Conservation (phyloP, 2,797 vertebrate genomes). For the Novumbra hubbsi region DNA sequence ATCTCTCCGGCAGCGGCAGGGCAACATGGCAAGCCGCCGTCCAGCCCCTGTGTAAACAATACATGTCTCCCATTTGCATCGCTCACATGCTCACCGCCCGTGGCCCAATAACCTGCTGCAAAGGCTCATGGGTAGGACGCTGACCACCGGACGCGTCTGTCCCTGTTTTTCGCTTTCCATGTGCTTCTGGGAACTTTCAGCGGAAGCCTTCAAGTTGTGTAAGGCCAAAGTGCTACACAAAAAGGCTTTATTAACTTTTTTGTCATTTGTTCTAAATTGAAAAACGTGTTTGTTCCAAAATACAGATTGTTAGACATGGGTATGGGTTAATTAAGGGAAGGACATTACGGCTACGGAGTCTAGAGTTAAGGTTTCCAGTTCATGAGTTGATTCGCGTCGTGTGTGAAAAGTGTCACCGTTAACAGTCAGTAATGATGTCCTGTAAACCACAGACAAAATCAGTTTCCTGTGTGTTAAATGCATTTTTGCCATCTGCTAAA, state of each 20-base stretch:
- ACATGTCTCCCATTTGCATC: neutral
- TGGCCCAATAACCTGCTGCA: neutral
- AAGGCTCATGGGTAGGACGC: constrained; percentile 10
- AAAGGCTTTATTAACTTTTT: too few species aligned
- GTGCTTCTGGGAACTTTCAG: neutral
- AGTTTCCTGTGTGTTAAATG: too few species aligned
- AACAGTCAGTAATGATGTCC: too few species aligned
- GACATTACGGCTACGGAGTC: too few species aligned
- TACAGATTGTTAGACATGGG: neutral
- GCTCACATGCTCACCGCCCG: neutral
- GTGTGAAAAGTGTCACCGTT: neutral
- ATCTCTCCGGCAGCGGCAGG: neutral
- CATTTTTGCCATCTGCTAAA: too few species aligned
- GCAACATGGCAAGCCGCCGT: neutral
- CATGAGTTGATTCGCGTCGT: constrained; percentile 20
- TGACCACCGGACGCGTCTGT: neutral
- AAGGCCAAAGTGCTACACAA: neutral
- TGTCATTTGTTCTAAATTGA: too few species aligned
- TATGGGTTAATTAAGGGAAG: too few species aligned
- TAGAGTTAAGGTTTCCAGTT: constrained; percentile 16
- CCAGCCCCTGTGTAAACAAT: constrained; percentile 7
- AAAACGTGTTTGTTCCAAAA: neutral
- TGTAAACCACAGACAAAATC: too few species aligned
- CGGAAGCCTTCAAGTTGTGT: neutral
- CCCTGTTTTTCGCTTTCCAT: neutral